These are phyloP conservation scores for Seira musarum DNA, from an alignment of 2,888 invertebrate species.

Conservation along the genomic window DNA sequence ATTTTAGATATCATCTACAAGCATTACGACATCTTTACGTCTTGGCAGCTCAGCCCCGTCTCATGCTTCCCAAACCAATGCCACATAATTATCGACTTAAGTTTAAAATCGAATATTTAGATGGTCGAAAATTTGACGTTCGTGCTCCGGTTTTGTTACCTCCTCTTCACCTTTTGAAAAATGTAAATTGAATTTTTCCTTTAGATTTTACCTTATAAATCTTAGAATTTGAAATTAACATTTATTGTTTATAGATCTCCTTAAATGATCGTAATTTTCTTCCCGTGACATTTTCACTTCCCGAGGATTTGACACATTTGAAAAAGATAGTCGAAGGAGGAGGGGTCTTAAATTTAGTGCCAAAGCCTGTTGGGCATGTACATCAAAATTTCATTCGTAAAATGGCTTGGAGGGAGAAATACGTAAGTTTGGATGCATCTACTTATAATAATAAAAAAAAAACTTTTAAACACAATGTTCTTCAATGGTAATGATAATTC, in stretches of 20 bases:
- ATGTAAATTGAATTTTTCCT: too few species aligned
- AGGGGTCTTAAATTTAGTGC: conserved; percentile 63
- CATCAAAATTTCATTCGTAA: conserved; percentile 64
- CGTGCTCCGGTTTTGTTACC: conserved; percentile 67
- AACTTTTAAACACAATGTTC: neutral
- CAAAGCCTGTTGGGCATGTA: conserved; percentile 57
- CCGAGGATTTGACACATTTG: conserved; percentile 61
- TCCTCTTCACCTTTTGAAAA: conserved; percentile 65
- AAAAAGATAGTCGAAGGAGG: conserved; percentile 65
- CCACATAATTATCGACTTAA: conserved; percentile 57
- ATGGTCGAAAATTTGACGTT: conserved; percentile 61
- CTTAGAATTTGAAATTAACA: conserved; percentile 4
- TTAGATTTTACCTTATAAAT: too few species aligned
- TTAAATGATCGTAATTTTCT: conserved; percentile 57
- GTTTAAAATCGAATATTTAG: conserved; percentile 65
- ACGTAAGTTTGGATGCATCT: conserved; percentile 45
- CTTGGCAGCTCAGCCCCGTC: conserved; percentile 90
- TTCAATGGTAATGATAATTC: conserved; percentile 3
- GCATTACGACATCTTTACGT: conserved; percentile 97
- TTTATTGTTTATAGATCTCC: conserved; percentile 53
- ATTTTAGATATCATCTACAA: conserved; percentile 92
- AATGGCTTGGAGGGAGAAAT: conserved; percentile 67
- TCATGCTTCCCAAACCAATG: conserved; percentile 80
- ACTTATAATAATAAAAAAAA: neutral
- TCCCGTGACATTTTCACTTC: conserved; percentile 64